Base-by-base conservation (phyloP, 2,113 vertebrate species). In the Leucopsar rothschildi region DNA sequence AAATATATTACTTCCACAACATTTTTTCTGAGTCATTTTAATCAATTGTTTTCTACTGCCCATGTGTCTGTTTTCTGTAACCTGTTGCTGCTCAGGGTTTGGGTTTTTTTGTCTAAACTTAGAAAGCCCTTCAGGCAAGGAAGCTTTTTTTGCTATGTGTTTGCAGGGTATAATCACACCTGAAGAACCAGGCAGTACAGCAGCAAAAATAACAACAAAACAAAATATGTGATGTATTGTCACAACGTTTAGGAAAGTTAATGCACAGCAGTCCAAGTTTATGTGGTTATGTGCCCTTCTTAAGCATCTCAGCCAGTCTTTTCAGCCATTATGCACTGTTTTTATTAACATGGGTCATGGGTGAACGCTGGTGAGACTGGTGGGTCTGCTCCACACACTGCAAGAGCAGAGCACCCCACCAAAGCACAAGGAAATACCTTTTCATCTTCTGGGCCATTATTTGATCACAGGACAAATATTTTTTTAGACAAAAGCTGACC, bases 151-250 rank as follows among this genome's bases (percentile, higher is more conserved):
- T 68, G 47, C 15, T 47, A 4, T 52, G 7, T 22, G 19, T 71
- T 83, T 92, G 29, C 19, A 47, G 19, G 29, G 28, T 37, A n/a
- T 5, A 37, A 49, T 31, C 24, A 56, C 23, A 47, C 4, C 10
- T 0, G 0, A 50, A n/a, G 18, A 64, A 42, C 12, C 29, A 71
- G 42, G 23, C 4, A 64, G 47, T 20, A 59, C 12, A 65, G 53
- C 22, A 52, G 21, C 37, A 27, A 57, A 88, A 75, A 68, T n/a
- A 76, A 40, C 9, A 82, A 28, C 21, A 68, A 57, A 85, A 69
- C 18, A 29, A 56, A 90, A 35, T 27, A 28, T 11, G 13, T 55
- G 14, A n/a, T 0, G 2, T 50, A 7, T 61, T 93, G 19, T 82
- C 21, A 56, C 15, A 86, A 13, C 6, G 37, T 53, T 47, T 85